Percentiles rank a stretch among this genome's conserved stretches.
phyloP scores from a whole-genome alignment of 2,113 vertebrate species.

The Balaeniceps rex region DNA sequence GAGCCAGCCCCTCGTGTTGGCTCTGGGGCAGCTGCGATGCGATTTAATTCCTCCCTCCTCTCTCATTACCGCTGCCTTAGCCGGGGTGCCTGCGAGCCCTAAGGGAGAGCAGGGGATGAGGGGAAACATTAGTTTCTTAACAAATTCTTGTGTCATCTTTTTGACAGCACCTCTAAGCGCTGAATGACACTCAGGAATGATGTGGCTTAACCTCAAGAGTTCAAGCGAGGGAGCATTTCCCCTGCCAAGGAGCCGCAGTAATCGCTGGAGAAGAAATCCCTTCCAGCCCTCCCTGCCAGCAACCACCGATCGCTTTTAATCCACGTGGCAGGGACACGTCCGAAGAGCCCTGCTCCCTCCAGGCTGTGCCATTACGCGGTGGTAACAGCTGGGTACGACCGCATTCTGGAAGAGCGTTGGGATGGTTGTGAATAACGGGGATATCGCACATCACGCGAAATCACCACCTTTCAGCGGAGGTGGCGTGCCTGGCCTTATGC shows the following conservation, averaged over 20 bases:
- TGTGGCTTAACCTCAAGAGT: not conserved
- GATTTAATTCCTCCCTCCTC: not conserved
- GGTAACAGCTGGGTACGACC: not conserved
- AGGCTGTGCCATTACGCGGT: fast-evolving
- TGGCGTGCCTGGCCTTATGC: fast-evolving
- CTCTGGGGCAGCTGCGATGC: not conserved
- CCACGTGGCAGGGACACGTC: not conserved
- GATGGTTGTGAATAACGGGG: not conserved
- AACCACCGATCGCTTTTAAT: not conserved
- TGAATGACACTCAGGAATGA: constrained; percentile 24
- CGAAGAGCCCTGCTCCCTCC: not conserved
- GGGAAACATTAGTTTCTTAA: constrained; percentile 27
- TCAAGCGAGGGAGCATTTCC: not conserved
- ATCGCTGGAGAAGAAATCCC: not conserved
- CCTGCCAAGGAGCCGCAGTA: not conserved
- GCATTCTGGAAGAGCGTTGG: not conserved
- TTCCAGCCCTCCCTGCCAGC: not conserved
- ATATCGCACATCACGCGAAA: fast-evolving
- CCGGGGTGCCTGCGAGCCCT: not conserved
- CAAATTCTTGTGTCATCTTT: constrained; percentile 49
- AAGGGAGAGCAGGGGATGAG: not conserved
- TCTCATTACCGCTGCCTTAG: not conserved
- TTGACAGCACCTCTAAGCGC: not conserved
- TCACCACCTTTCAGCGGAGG: not conserved
- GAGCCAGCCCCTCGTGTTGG: not conserved